Conservation (phyloP, 1,140 invertebrate species). For the Liolophura sinensis region DNA sequence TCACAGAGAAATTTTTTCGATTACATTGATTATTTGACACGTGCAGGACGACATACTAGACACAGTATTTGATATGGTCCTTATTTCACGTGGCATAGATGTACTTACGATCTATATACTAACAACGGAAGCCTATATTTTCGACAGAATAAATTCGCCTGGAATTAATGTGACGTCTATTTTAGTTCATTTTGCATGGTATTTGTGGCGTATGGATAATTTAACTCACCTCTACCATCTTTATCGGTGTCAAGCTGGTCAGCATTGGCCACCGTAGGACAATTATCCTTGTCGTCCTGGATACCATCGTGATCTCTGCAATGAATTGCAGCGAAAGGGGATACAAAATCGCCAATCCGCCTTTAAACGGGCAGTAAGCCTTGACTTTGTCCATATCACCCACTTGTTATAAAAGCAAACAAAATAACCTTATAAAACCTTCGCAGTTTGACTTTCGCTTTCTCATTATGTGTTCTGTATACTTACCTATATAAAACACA, state of each 20-base stretch:
- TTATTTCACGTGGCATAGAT: too few relatives aligned
- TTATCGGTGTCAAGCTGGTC: slow-evolving; percentile 75
- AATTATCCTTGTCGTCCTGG: slow-evolving; percentile 74
- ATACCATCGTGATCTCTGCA: slow-evolving; percentile 46
- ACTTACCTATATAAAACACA: too few relatives aligned
- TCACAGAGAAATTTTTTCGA: too few relatives aligned
- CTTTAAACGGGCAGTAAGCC: background rate
- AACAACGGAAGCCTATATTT: too few relatives aligned
- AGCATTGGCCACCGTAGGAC: slow-evolving; percentile 76
- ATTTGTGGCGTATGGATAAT: background rate
- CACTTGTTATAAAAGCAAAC: too few relatives aligned
- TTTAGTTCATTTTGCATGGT: background rate
- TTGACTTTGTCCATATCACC: background rate
- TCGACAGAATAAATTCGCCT: too few relatives aligned
- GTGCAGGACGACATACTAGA: too few relatives aligned
- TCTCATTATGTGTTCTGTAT: background rate
- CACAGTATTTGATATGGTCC: too few relatives aligned
- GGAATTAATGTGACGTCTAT: background rate
- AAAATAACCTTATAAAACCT: background rate
- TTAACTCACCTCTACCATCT: slow-evolving; percentile 42
- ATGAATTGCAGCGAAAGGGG: background rate
- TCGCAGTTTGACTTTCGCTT: background rate
- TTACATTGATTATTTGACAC: too few relatives aligned
- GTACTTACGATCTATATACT: too few relatives aligned
- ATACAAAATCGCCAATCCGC: background rate